Evolutionary conservation across 2,797 vertebrate genomes (phyloP), one percentile per base, ranked within the genome.

Genomic region (Florisuga fusca): DNA sequence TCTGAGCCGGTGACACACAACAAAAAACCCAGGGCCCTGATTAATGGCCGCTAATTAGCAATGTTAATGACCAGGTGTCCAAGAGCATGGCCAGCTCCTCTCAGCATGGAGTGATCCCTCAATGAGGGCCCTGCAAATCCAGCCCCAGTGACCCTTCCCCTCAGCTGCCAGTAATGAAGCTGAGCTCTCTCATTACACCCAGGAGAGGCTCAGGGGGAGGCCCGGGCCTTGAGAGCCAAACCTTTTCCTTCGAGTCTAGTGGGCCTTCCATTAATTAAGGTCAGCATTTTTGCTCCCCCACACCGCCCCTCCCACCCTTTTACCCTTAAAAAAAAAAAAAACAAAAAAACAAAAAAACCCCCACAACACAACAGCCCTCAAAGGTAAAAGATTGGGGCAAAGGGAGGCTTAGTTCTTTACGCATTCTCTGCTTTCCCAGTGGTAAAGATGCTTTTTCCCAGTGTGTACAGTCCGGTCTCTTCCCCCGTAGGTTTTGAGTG

Each of bases 21-120:
- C 97, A 97, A 97, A 96, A 97, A 98, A 98, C 95, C 96, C 84
- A 97, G 97, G 95, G 97, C 98, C 98, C 99, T 99, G 99, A 99
- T 99, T 99, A 99, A 99, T 99, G 99, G 98, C 97, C 97, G 97
- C 99, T 99, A 99, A 99, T 99, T 99, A 99, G 99, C 99, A 99
- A 99, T 99, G 99, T 99, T 99, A 99, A 99, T 99, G 99, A 99
- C 98, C 99, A 99, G 99, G 99, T 99, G 99, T 99, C 99, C 98
- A 98, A 98, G 98, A 99, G 98, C 98, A 97, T 90, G 98, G 99
- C 99, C 99, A 99, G 98, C 98, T 99, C 98, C 98, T 99, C 99
- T 98, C 99, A 99, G 98, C 97, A 98, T 98, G 98, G 98, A 98
- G 98, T 97, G 98, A 98, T 98, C 98, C 98, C 98, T 98, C 98